Conservation (phyloP, 2,888 invertebrate genomes). For the Empis livida region DNA sequence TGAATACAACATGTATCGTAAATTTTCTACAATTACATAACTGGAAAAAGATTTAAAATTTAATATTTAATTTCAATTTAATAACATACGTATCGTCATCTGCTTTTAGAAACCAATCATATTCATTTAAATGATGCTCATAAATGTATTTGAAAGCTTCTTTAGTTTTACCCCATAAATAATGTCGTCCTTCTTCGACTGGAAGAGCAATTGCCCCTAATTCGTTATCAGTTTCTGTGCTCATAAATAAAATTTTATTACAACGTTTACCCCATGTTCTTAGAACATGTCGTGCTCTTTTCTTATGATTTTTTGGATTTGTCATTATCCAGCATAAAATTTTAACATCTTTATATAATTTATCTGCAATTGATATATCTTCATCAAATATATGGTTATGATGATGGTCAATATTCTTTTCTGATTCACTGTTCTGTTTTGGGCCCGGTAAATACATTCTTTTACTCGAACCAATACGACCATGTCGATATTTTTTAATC, state of each 20-base stretch:
- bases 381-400: conserved; percentile 52
- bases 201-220: conserved; percentile 66
- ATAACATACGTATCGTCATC: conserved; percentile 96
- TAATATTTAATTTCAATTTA: not conserved
- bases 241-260: conserved; percentile 71
- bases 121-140: conserved; percentile 64
- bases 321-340: conserved; percentile 93
- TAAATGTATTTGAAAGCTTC: conserved; percentile 80
- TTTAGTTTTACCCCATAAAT: conserved; percentile 92
- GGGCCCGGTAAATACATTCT: no score
- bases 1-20: conserved; percentile 70
- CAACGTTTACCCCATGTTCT: conserved; percentile 86
- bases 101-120: conserved; percentile 97
- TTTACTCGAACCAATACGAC: no score
- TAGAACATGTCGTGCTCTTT: conserved; percentile 75
- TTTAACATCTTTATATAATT: conserved; percentile 55
- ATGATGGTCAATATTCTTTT: conserved; percentile 31
- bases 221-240: conserved; percentile 51
- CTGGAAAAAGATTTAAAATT: conserved; percentile 31
- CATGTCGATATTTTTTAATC: no score
- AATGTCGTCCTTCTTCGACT: conserved; percentile 69
- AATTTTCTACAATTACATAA: conserved; percentile 85
- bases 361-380: conserved; percentile 51
- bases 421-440: conserved; percentile 37
- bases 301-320: conserved; percentile 68